These are phyloP conservation scores for Sarcophaga variegata DNA, from an alignment of 2,888 invertebrate genomes.

Conservation along the genomic window DNA sequence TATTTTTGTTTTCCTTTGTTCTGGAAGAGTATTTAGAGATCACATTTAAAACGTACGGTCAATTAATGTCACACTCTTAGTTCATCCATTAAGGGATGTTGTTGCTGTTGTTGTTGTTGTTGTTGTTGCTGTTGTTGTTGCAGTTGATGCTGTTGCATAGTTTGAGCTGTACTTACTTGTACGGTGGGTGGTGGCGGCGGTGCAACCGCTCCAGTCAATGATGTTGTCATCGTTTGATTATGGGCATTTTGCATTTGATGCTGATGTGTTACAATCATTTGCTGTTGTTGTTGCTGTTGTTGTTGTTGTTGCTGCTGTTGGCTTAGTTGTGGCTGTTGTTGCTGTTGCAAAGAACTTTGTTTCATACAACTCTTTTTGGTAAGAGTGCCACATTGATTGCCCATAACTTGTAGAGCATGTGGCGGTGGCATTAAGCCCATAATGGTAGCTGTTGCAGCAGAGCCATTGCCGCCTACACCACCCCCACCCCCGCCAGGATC, in stretches of 20 bases:
- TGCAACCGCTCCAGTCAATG: slow-evolving; percentile 82
- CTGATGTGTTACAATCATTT: slow-evolving; percentile 72
- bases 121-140: slow-evolving; percentile 75
- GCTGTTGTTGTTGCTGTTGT: slow-evolving; percentile 70
- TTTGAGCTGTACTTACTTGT: slow-evolving; percentile 66
- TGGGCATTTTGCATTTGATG: slow-evolving; percentile 81
- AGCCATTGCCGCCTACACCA: slow-evolving; percentile 80
- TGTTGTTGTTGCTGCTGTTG: slow-evolving; percentile 72
- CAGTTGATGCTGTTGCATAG: slow-evolving; percentile 74
- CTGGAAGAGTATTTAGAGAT: slow-evolving; percentile 75
- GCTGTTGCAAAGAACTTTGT: slow-evolving; percentile 77
- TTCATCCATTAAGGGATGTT: slow-evolving; percentile 88
- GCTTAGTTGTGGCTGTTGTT: slow-evolving; percentile 71
- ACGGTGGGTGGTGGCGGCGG: slow-evolving; percentile 70
- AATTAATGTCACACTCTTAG: slow-evolving; percentile 90
- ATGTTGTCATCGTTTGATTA: slow-evolving; percentile 82
- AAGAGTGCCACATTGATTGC: slow-evolving; percentile 87
- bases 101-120: slow-evolving; percentile 81
- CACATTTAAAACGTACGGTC: slow-evolving; percentile 82
- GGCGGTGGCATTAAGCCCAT: slow-evolving; percentile 86
- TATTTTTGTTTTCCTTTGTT: slow-evolving; percentile 11
- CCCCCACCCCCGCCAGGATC: slow-evolving; percentile 82
- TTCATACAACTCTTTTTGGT: slow-evolving; percentile 88
- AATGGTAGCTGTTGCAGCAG: slow-evolving; percentile 82
- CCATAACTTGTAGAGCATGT: slow-evolving; percentile 89